These are phyloP conservation scores for Huso huso DNA, from an alignment of 2,797 vertebrate species.

Conservation along the genomic window DNA sequence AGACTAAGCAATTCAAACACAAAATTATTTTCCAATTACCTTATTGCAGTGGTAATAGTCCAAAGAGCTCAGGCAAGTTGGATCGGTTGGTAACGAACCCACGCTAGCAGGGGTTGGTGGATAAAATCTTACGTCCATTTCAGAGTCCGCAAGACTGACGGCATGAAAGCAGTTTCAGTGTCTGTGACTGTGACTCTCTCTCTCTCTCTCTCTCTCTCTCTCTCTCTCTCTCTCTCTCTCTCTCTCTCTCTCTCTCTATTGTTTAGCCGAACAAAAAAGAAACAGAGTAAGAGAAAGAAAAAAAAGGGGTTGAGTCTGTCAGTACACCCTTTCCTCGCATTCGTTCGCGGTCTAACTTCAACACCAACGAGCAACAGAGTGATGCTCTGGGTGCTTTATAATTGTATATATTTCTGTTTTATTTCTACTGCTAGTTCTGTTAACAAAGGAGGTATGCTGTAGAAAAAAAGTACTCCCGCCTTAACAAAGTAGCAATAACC, in stretches of 20 bases:
- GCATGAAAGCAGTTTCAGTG: slow-evolving; percentile 66
- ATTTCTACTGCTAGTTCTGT: slow-evolving; percentile 12
- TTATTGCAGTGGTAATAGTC: slow-evolving; percentile 97
- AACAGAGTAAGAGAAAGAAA: slow-evolving; percentile 40
- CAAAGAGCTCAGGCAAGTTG: slow-evolving; percentile 80
- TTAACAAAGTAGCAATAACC: too few relatives aligned
- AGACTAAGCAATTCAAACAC: slow-evolving; percentile 11
- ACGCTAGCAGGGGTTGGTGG: slow-evolving; percentile 88
- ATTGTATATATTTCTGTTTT: slow-evolving; percentile 9
- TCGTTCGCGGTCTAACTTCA: slow-evolving; percentile 48
- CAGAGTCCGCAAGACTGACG: slow-evolving; percentile 73
- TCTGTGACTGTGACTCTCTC: slow-evolving; percentile 48
- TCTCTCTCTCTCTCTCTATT: slow-evolving; percentile 40
- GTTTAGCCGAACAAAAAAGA: slow-evolving; percentile 50
- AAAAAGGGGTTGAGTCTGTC: slow-evolving; percentile 50
- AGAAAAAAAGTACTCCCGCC: slow-evolving; percentile 15
- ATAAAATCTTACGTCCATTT: slow-evolving; percentile 98
- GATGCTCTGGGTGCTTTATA: slow-evolving; percentile 39
- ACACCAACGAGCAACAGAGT: slow-evolving; percentile 28
- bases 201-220: slow-evolving; percentile 32
- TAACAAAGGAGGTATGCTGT: slow-evolving; percentile 11
- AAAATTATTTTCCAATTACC: slow-evolving; percentile 58
- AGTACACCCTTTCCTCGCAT: slow-evolving; percentile 48
- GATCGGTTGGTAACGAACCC: slow-evolving; percentile 85
- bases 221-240: slow-evolving; percentile 29